A percentile compares a stretch with the other conserved stretches of the same genome.
Evolutionary conservation across 2,888 invertebrate species (phyloP).

Genomic region (Euzetes globulus): DNA sequence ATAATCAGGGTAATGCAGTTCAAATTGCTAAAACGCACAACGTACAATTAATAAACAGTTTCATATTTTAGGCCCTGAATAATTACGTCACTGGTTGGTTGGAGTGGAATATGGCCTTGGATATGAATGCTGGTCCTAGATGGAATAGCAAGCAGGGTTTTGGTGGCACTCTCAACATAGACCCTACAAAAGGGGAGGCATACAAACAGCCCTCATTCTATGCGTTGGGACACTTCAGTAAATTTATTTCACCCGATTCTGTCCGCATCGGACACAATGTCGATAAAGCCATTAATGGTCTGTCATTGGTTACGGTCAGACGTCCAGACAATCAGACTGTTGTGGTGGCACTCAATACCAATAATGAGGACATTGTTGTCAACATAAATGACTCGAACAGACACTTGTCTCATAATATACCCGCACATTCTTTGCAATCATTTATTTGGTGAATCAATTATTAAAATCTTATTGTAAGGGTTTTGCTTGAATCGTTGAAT

Average conservation of each 20-base stretch:
- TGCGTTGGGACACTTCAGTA: conserved; percentile 53
- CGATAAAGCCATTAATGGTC: background rate
- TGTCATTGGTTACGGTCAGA: background rate
- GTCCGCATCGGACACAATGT: conserved; percentile 25
- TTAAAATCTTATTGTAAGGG: no score
- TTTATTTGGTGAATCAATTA: conserved; percentile 39
- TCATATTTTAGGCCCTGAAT: conserved; percentile 58
- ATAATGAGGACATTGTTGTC: background rate
- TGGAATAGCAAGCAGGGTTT: conserved; percentile 52
- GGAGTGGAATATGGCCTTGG: conserved; percentile 79
- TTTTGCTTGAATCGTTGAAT: no score
- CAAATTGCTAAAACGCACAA: conserved; percentile 49
- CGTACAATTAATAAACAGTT: background rate
- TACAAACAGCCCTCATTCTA: conserved; percentile 57
- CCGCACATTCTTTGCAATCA: conserved; percentile 36
- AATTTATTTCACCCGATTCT: conserved; percentile 44
- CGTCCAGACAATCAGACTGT: conserved; percentile 13
- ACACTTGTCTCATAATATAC: conserved; percentile 13
- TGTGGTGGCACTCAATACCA: conserved; percentile 3
- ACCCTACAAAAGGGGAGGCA: conserved; percentile 48
- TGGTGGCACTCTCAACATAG: conserved; percentile 53
- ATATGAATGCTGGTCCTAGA: conserved; percentile 54
- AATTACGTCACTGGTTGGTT: conserved; percentile 72
- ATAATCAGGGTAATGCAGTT: conserved; percentile 62
- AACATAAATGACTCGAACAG: background rate